A percentile compares a stretch with the other conserved stretches of the same genome.
phyloP scores from a whole-genome alignment of 2,113 vertebrate species.

The Seriola quinqueradiata region DNA sequence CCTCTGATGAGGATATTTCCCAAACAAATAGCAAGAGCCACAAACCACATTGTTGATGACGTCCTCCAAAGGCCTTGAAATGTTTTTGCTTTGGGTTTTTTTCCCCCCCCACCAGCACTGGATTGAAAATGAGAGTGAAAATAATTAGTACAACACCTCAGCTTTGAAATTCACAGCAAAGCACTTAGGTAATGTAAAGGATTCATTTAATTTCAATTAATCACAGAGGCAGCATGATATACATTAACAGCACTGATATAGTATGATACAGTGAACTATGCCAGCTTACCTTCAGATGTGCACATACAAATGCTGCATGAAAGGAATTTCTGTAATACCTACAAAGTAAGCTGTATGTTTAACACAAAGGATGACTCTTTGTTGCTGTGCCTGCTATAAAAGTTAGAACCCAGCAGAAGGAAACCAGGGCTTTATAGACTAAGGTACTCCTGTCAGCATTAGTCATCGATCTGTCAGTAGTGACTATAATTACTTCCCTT shows the following conservation, averaged over 20 bases:
- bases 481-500: constrained; percentile 72
- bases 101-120: constrained; percentile 16
- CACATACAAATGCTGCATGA: constrained; percentile 11
- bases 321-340: constrained; percentile 37
- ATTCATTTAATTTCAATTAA: constrained; percentile 39
- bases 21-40: constrained; percentile 67
- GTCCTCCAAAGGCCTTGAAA: constrained; percentile 51
- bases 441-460: constrained; percentile 67
- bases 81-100: background rate
- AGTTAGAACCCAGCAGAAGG: constrained; percentile 44
- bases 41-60: constrained; percentile 71
- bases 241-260: constrained; percentile 22
- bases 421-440: constrained; percentile 75
- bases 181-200: constrained; percentile 26
- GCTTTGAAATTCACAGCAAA: constrained; percentile 47
- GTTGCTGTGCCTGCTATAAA: constrained; percentile 45
- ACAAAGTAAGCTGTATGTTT: constrained; percentile 22
- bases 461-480: constrained; percentile 78
- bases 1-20: constrained; percentile 57
- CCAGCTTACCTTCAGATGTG: constrained; percentile 71
- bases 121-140: constrained; percentile 57
- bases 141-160: constrained; percentile 61
- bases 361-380: constrained; percentile 42
- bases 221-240: constrained; percentile 50
- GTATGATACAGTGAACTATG: constrained; percentile 30